Conservation (phyloP, 2,113 vertebrate species). For the Bubalus kerabau region DNA sequence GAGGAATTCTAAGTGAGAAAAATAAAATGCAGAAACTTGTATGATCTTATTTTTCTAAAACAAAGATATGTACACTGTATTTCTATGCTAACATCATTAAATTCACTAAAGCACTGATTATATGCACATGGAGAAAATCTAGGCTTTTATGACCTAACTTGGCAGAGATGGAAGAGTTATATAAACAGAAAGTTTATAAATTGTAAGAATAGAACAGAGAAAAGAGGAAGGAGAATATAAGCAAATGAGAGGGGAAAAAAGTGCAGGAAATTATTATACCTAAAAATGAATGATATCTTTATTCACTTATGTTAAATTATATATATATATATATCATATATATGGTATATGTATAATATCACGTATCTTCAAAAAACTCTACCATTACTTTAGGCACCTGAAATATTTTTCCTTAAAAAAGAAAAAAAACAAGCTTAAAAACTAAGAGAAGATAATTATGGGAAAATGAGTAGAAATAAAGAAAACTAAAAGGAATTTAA, state of each 20-base stretch:
- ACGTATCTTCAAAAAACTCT: background rate
- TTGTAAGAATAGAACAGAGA: background rate
- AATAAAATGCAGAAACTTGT: background rate
- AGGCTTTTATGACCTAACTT: background rate
- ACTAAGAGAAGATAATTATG: background rate
- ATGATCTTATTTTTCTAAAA: constrained; percentile 12
- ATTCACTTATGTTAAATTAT: background rate
- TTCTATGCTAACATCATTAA: background rate
- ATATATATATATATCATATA: background rate
- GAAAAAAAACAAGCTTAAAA: background rate
- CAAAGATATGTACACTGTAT: background rate
- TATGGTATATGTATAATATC: background rate
- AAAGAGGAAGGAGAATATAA: background rate
- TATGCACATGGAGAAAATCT: background rate
- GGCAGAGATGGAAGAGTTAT: background rate
- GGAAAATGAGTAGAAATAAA: background rate
- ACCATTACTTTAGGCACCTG: background rate
- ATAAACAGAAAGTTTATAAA: background rate
- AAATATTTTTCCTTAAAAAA: background rate
- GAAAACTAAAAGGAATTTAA: background rate
- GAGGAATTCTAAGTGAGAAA: background rate
- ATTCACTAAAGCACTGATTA: background rate
- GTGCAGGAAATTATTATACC: background rate
- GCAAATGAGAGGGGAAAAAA: background rate
- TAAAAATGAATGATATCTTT: background rate